Conservation (phyloP, 1,140 invertebrate species). For the Leptopilina boulardi region DNA sequence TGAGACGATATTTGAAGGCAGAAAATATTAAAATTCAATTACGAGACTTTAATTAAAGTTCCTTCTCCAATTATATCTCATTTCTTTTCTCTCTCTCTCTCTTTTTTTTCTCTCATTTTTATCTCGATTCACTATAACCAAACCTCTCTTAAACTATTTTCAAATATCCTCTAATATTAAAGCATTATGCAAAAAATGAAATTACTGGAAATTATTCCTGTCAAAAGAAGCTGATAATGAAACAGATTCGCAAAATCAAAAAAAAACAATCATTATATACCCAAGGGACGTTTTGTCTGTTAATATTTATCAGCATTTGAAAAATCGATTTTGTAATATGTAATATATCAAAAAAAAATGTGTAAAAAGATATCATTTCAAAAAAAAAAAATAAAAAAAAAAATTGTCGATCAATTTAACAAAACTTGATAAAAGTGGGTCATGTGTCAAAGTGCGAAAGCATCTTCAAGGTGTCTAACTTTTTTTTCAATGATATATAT, state of each 20-base stretch:
- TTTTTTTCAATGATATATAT: slow-evolving; percentile 66
- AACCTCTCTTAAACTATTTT: not conserved
- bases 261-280: not conserved
- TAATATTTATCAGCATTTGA: not conserved
- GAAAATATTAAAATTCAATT: slow-evolving; percentile 30
- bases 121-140: not conserved
- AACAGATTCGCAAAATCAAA: not conserved
- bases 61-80: not conserved
- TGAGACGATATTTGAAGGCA: not conserved
- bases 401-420: slow-evolving; percentile 67
- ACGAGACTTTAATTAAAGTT: slow-evolving; percentile 27
- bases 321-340: slow-evolving; percentile 37
- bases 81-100: not conserved
- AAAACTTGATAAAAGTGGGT: slow-evolving; percentile 73
- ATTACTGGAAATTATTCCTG: not conserved
- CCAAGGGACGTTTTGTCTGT: not conserved
- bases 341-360: not conserved
- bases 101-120: not conserved
- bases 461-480: slow-evolving; percentile 71
- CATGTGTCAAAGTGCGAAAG: slow-evolving; percentile 73
- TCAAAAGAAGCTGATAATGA: not conserved
- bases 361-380: not conserved
- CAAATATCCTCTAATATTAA: no score
- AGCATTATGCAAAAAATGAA: not conserved
- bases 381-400: slow-evolving; percentile 38